Base-by-base conservation (phyloP, 2,888 invertebrate genomes). In the Pseudoips prasinana region DNA sequence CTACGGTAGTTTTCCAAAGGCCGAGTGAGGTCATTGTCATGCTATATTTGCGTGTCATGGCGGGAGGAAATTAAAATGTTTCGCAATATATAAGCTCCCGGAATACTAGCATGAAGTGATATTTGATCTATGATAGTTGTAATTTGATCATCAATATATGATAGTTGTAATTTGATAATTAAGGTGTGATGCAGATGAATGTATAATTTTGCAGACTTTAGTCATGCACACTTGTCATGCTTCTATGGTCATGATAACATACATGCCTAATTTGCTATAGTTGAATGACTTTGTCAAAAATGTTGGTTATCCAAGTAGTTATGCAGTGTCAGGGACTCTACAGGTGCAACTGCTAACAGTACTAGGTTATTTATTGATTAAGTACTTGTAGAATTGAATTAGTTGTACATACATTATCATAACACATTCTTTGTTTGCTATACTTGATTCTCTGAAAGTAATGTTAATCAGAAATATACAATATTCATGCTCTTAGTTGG, bases 1-100 rank as follows among this genome's bases (percentile, higher is more conserved):
- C 34, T 46, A 42, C 49, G 47, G 70, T 72, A 73, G 49, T 68
- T 73, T 72, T 73, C 67, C 72, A 43, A 68, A 54, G 55, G 46
- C 51, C 50, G 47, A 54, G 62, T 71, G 73, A 78, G 77, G 76
- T 76, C 76, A 77, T 74, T 79, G 76, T 75, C 78, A 78, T 70
- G 73, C 50, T 73, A 62, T 66, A 72, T 57, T 63, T 68, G 73
- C 77, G 71, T 77, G 77, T 79, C 78, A 78, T 74, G 73, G 70
- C 70, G 76, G 64, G 71, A 73, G 66, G 63, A 70, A 68, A 66
- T 20, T 63, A 41, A 52, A 54, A 57, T 58, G 48, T 60, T 64
- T 64, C 60, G 52, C 62, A 61, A 55, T 52, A 37, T 46, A 46
- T 48, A 5, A 3, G 14, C 38, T 23, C 28, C 26, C 34, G 39